phyloP scores from a whole-genome alignment of 1,140 invertebrate species.

The Trichonephila clavipes region DNA sequence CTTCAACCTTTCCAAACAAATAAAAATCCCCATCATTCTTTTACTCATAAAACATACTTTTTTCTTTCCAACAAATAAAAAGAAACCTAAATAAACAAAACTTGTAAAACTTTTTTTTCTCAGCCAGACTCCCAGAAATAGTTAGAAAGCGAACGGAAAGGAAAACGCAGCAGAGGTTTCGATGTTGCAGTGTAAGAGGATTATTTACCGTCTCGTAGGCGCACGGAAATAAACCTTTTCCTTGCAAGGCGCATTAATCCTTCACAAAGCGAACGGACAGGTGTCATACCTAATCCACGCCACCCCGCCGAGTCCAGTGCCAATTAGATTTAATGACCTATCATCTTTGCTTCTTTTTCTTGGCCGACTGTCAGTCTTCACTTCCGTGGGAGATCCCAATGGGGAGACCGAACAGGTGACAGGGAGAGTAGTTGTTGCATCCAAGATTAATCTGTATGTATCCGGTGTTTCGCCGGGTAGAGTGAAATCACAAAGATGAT shows the following conservation, averaged over 20 bases:
- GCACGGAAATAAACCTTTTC: conserved; percentile 37
- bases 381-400: not conserved
- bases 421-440: conserved; percentile 30
- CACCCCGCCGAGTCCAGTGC: conserved; percentile 30
- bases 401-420: conserved; percentile 47
- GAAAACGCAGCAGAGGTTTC: conserved; percentile 2
- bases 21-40: not conserved
- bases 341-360: conserved; percentile 25
- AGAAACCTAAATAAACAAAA: not conserved
- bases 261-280: conserved; percentile 52
- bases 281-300: conserved; percentile 67
- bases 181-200: conserved; percentile 11
- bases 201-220: not conserved
- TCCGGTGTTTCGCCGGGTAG: too few species aligned
- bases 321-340: conserved; percentile 74
- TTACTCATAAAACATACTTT: not conserved
- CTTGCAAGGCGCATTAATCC: conserved; percentile 17
- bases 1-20: too few species aligned
- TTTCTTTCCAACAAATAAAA: not conserved
- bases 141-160: not conserved
- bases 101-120: not conserved
- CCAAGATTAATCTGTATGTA: conserved; percentile 11
- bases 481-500: too few species aligned
- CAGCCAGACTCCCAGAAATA: not conserved
- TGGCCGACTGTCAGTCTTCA: not conserved